Conservation (phyloP, 2,797 vertebrate species). For the Spondyliosoma cantharus region DNA sequence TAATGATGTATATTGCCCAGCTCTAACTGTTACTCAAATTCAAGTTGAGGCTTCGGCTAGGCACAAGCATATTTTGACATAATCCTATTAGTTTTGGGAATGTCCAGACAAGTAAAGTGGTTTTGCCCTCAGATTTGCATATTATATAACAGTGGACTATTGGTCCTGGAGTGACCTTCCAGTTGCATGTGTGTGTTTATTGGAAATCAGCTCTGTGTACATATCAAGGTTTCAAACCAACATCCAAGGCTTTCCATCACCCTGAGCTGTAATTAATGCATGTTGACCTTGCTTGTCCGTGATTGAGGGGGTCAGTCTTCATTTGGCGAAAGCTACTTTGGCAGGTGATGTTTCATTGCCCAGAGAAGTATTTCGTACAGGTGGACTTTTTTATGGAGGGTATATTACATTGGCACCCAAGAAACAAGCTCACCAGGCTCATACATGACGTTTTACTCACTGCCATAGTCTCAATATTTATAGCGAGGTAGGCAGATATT, state of each 20-base stretch:
- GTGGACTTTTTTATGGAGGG: background rate
- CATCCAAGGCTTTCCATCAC: slow-evolving; percentile 8
- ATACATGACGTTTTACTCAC: background rate
- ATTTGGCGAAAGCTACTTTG: slow-evolving; percentile 33
- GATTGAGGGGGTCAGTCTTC: slow-evolving; percentile 41
- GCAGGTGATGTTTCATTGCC: slow-evolving; percentile 9
- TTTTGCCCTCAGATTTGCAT: no score
- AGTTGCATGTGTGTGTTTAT: background rate
- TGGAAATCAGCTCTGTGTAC: background rate
- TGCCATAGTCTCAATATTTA: background rate
- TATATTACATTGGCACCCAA: background rate
- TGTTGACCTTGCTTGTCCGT: background rate
- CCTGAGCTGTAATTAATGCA: slow-evolving; percentile 23
- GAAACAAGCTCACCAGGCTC: background rate
- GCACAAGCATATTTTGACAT: no score
- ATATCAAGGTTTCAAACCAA: background rate
- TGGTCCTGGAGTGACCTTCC: no score
- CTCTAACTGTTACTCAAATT: no score
- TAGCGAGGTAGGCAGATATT: background rate
- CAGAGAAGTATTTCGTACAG: background rate
- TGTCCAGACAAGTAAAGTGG: no score
- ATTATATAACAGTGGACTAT: no score
- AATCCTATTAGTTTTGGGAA: no score
- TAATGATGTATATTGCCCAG: no score
- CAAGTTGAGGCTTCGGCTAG: no score